Evolutionary conservation across 2,113 vertebrate species (phyloP), one percentile per base, ranked within the genome.

Genomic region (Podilymbus podiceps): DNA sequence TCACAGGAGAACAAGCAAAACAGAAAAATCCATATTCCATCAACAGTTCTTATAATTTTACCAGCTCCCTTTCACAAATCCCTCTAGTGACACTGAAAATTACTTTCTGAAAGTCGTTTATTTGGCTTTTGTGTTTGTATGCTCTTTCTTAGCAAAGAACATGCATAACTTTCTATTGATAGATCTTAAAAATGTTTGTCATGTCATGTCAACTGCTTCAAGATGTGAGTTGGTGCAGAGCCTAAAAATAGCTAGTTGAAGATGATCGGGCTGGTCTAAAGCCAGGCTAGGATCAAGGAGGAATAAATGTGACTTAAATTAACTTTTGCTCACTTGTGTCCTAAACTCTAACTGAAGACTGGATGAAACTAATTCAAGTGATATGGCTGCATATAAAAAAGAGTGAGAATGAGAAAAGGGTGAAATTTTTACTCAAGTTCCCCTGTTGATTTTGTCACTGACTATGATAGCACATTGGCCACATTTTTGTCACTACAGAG

Each of bases 131-230:
- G 24, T 33, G 6, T 47, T 92, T 25, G 22, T 67, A 40, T 56
- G 19, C 19, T 80, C 79, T 63, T 50, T 77, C 50, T 35, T 86
- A 84, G 82, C 27, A 78, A 72, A 89, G 76, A 73, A 59, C 15
- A 35, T 46, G 28, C 33, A 12, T 35, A 46, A 52, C 49, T 86
- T 93, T 82, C 49, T 64, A 27, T 20, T 46, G 60, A 78, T 75
- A 79, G 74, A 64, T 40, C 83, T 77, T 93, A 90, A 86, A 94
- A 93, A 75, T 68, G 3, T 92, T 97, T 95, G 91, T 94, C 69
- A 56, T 59, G 44, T 85, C 79, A 67, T 87, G 77, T 60, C 76
- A 85, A 49, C 60, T 62, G 44, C 86, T 93, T 89, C 64, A 60
- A 94, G 90, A 90, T 2, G 5, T n/a, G 69, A 94, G 69, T 79